Conservation (phyloP, 2,888 invertebrate species). For the Chrysodeixis includens region DNA sequence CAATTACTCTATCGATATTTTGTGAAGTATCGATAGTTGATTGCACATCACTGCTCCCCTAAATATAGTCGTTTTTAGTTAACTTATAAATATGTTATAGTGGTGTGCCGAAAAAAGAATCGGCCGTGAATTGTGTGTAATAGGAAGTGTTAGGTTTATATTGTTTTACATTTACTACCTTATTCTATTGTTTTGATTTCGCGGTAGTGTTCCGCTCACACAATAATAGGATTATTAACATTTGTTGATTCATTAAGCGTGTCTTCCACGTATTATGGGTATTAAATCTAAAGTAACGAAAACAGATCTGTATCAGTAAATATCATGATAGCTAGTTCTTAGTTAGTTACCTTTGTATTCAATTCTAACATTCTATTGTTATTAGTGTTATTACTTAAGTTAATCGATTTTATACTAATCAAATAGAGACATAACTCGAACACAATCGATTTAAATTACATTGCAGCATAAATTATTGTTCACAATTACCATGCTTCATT, state of each 20-base stretch:
- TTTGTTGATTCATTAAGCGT: constrained; percentile 29
- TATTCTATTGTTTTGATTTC: constrained; percentile 40
- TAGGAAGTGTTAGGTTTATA: constrained; percentile 53
- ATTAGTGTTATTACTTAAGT: too few species aligned
- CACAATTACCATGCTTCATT: too few species aligned
- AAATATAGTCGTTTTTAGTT: constrained; percentile 75
- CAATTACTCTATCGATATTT: constrained; percentile 32
- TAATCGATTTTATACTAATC: too few species aligned
- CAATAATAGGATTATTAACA: constrained; percentile 39
- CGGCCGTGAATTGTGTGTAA: constrained; percentile 68
- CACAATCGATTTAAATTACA: background rate
- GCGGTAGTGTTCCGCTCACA: constrained; percentile 11
- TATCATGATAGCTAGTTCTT: too few species aligned
- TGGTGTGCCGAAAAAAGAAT: constrained; percentile 65
- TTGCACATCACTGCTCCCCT: constrained; percentile 62
- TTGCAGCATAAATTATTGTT: background rate
- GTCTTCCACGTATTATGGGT: background rate
- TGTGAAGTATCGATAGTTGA: constrained; percentile 37
- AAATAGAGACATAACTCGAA: too few species aligned
- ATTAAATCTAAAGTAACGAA: too few species aligned
- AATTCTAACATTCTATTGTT: background rate
- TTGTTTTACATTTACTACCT: constrained; percentile 44
- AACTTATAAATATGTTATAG: constrained; percentile 71
- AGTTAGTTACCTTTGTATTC: too few species aligned
- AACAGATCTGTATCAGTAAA: too few species aligned